These are phyloP conservation scores for Rhombomys opimus DNA, from an alignment of 2,113 vertebrate species.

Conservation along the genomic window DNA sequence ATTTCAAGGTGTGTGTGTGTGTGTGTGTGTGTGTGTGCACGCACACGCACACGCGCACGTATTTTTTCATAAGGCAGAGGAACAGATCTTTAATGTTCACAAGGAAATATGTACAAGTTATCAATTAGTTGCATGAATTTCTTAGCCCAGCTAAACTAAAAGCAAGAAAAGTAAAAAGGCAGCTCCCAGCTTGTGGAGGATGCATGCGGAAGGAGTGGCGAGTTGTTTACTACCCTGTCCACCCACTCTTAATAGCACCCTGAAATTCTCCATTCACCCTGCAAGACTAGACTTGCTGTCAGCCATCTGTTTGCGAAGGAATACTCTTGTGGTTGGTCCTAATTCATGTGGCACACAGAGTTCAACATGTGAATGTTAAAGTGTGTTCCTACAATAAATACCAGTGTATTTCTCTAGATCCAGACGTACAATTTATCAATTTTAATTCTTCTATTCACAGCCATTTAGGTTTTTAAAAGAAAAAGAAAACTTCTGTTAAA, in stretches of 20 bases:
- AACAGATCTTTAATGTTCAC: neutral
- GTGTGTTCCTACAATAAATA: neutral
- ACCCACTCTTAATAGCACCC: neutral
- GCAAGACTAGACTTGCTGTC: neutral
- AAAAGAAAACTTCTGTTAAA: neutral
- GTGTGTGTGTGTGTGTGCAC: neutral
- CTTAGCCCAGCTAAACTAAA: neutral
- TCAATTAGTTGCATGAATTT: conserved; percentile 7
- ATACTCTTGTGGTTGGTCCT: conserved; percentile 1
- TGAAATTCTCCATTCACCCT: neutral
- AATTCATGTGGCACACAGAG: neutral
- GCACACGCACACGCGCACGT: too few relatives aligned
- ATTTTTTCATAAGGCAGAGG: neutral
- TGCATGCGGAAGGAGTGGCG: conserved; percentile 44
- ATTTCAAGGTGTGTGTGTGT: neutral
- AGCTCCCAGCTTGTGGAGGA: neutral
- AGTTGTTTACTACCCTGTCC: neutral
- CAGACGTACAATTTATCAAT: neutral
- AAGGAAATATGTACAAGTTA: neutral
- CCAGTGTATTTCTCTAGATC: neutral
- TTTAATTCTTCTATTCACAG: neutral
- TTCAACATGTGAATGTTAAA: neutral
- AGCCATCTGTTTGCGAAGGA: conserved; percentile 19
- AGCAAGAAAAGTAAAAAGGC: neutral
- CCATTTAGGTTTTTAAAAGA: neutral